These are phyloP conservation scores for Nibea albiflora DNA, from an alignment of 2,113 vertebrate genomes.

Conservation along the genomic window DNA sequence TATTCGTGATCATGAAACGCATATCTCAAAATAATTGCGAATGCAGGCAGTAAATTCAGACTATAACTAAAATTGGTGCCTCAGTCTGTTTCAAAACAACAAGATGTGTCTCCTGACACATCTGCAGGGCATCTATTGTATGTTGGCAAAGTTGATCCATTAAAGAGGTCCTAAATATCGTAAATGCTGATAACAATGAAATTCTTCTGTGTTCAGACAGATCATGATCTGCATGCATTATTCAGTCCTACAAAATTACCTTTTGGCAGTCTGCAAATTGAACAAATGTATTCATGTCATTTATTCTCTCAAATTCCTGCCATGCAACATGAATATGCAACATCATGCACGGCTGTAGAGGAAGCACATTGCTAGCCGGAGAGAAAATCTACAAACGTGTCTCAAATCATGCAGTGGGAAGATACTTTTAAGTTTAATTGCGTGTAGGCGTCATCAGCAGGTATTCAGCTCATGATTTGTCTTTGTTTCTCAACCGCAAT, in stretches of 20 bases:
- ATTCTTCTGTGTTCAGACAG: conserved; percentile 2
- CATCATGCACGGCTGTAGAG: conserved; percentile 7
- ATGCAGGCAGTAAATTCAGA: neutral
- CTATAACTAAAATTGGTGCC: neutral
- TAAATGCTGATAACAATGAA: neutral
- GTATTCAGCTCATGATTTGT: neutral
- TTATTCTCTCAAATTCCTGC: conserved; percentile 18
- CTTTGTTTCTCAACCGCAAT: neutral
- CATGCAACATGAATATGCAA: conserved; percentile 30
- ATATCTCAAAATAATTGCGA: neutral
- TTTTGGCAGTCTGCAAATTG: neutral
- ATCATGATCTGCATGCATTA: conserved; percentile 13
- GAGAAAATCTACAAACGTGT: conserved; percentile 1
- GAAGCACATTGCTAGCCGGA: neutral
- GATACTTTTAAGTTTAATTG: neutral
- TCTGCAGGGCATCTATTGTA: neutral
- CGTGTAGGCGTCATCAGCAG: conserved; percentile 3
- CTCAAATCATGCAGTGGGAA: neutral
- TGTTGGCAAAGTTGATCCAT: neutral
- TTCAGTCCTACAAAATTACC: conserved; percentile 1
- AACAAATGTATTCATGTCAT: neutral
- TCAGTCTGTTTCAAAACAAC: neutral
- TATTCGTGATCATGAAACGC: neutral
- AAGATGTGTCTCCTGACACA: neutral
- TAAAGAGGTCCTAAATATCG: neutral